Percentiles rank a stretch among this genome's conserved stretches.
Conservation (phyloP, 1,140 invertebrate genomes). For the Drosophila ananassae region DNA sequence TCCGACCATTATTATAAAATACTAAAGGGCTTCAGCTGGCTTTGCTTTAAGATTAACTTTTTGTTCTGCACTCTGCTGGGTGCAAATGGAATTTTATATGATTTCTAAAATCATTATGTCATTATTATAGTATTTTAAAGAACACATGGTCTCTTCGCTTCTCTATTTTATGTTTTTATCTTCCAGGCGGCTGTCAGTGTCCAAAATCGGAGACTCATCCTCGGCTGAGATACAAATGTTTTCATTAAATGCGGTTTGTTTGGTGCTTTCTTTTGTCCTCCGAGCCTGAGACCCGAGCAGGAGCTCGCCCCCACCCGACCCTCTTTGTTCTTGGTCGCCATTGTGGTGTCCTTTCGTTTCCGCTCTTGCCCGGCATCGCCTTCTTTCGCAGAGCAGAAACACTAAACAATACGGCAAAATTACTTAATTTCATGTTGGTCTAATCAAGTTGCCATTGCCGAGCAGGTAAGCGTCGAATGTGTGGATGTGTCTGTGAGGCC, state of each 20-base stretch:
- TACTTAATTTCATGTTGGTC: slow-evolving; percentile 81
- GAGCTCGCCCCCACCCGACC: not conserved
- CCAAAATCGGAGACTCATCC: slow-evolving; percentile 28
- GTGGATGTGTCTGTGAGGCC: slow-evolving; percentile 40
- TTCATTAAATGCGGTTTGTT: slow-evolving; percentile 67
- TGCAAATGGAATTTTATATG: slow-evolving; percentile 16
- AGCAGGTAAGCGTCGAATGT: slow-evolving; percentile 40
- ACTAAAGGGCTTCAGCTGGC: slow-evolving; percentile 19
- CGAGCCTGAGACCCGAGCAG: not conserved
- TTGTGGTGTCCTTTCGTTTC: slow-evolving; percentile 40
- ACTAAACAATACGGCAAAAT: slow-evolving; percentile 76
- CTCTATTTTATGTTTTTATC: slow-evolving; percentile 1
- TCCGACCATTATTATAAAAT: slow-evolving; percentile 21
- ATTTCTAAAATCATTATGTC: not conserved
- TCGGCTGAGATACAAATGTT: slow-evolving; percentile 35
- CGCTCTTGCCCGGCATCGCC: not conserved
- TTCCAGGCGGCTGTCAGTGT: not conserved
- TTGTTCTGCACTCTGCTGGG: not conserved
- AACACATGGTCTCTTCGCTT: slow-evolving; percentile 1
- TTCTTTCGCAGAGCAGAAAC: slow-evolving; percentile 32
- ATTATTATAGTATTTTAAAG: not conserved
- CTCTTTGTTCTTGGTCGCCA: slow-evolving; percentile 46
- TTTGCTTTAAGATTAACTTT: slow-evolving; percentile 9
- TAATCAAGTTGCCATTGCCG: slow-evolving; percentile 78
- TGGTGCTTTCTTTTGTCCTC: slow-evolving; percentile 53